Conservation (phyloP, 2,113 vertebrate genomes). For the Cairina moschata region DNA sequence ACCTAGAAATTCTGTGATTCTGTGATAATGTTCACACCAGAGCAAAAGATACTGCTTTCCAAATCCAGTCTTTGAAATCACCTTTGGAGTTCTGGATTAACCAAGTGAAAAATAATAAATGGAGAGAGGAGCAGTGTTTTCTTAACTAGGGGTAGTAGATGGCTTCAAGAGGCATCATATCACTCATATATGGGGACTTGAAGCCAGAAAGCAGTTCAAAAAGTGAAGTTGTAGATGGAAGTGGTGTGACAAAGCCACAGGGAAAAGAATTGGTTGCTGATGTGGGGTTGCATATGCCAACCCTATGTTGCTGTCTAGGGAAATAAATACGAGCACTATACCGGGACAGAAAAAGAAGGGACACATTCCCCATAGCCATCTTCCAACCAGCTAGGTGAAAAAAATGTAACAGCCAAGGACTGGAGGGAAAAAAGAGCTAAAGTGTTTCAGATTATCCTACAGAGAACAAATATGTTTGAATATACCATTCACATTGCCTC, state of each 20-base stretch:
- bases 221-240: not conserved
- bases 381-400: not conserved
- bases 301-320: not conserved
- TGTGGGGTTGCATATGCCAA: not conserved
- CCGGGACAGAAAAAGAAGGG: not conserved
- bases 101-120: too few species aligned
- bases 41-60: not conserved
- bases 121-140: not conserved
- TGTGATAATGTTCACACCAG: not conserved
- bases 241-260: not conserved
- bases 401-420: accelerated
- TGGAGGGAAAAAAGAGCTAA: not conserved
- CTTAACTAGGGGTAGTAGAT: not conserved
- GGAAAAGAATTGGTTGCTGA: not conserved
- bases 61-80: not conserved
- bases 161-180: not conserved
- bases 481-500: not conserved
- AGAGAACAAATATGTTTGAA: not conserved
- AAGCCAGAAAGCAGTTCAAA: not conserved
- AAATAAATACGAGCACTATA: not conserved
- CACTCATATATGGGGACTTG: not conserved
- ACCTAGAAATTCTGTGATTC: too few species aligned
- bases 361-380: not conserved
- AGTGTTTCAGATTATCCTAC: not conserved
- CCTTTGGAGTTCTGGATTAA: not conserved